These are phyloP conservation scores for Drosophila histrio DNA, from an alignment of 2,888 invertebrate genomes.

Conservation along the genomic window DNA sequence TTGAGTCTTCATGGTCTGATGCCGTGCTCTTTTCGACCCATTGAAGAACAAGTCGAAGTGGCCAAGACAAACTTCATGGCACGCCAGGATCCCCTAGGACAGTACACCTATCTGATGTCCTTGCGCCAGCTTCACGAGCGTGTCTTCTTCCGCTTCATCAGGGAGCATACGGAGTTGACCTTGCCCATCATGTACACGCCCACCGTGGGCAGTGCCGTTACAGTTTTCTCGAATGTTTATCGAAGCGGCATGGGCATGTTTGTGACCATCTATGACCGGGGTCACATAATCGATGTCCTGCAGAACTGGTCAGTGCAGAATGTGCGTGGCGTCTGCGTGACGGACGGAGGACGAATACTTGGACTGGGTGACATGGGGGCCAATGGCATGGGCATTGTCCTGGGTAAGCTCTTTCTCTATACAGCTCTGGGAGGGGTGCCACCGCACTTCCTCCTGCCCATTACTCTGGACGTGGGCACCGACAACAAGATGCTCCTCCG, in stretches of 20 bases:
- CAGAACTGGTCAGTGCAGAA: constrained; percentile 5
- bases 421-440: constrained; percentile 15
- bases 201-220: constrained; percentile 97
- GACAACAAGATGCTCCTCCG: constrained; percentile 42
- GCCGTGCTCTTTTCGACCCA: constrained; percentile 4
- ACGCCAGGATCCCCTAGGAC: constrained; percentile 7
- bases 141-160: constrained; percentile 94
- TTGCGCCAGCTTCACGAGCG: constrained; percentile 93
- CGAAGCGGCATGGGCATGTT: constrained; percentile 95
- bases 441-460: constrained; percentile 8
- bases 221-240: constrained; percentile 86
- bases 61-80: constrained; percentile 2
- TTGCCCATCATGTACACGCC: constrained; percentile 99
- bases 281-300: constrained; percentile 12
- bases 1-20: constrained; percentile 11
- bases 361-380: constrained; percentile 60
- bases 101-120: constrained; percentile 91
- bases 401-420: constrained; percentile 40
- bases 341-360: constrained; percentile 43
- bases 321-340: constrained; percentile 16
- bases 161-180: constrained; percentile 92
- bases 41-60: constrained; percentile 9
- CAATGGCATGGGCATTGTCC: constrained; percentile 50
- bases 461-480: constrained; percentile 34
- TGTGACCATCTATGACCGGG: constrained; percentile 54